Evolutionary conservation across 53 echinoderm and acorn worm species (phyloP).

Genomic region (Mesocentrotus franciscanus): DNA sequence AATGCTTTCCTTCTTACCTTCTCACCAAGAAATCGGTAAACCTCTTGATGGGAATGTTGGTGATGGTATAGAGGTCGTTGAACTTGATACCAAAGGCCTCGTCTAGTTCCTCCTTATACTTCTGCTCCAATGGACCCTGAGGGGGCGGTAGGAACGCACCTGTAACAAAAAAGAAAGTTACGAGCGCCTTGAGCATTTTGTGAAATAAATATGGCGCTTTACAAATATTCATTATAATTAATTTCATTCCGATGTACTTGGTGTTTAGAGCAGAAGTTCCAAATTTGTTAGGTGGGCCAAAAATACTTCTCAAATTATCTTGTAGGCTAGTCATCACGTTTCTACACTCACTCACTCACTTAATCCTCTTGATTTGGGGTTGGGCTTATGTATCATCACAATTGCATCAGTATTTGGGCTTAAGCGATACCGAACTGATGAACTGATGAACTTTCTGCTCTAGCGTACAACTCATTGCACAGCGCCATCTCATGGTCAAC

Average conservation of each 20-base stretch:
- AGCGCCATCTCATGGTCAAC: no score
- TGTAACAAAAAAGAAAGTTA: constrained; percentile 11
- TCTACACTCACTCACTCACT: no score
- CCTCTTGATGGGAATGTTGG: constrained; percentile 90
- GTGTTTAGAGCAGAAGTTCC: not conserved
- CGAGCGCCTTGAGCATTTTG: no score
- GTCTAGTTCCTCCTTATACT: constrained; percentile 86
- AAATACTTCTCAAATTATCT: not conserved
- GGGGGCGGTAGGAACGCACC: constrained; percentile 86
- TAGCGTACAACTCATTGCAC: no score
- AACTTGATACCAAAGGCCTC: constrained; percentile 82
- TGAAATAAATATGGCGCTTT: no score
- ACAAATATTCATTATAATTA: not conserved
- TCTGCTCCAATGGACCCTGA: constrained; percentile 77
- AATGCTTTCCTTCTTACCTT: constrained; percentile 73
- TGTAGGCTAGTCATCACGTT: no score
- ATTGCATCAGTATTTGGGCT: no score
- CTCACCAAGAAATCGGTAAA: constrained; percentile 87
- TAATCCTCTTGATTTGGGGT: no score
- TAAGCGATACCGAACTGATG: no score
- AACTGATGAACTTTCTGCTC: no score
- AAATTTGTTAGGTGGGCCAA: not conserved
- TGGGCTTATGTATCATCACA: no score
- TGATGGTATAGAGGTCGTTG: constrained; percentile 84
- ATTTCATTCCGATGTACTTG: not conserved